A percentile compares a stretch with the other conserved stretches of the same genome.
Evolutionary conservation across 2,888 invertebrate genomes (phyloP).

Genomic region (Ceraclea dissimilis): DNA sequence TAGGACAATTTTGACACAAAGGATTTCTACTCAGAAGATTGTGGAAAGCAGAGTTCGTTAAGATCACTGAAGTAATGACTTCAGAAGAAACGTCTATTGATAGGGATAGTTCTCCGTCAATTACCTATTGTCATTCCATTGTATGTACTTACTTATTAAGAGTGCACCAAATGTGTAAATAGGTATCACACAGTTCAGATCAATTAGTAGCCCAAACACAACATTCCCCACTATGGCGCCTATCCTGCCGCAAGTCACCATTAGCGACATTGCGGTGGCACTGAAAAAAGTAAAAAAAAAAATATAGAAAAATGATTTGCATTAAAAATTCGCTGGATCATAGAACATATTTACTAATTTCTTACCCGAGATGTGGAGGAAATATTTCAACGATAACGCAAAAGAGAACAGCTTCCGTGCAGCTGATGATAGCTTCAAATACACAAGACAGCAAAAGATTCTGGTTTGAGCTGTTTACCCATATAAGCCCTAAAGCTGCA

Average conservation of each 20-base stretch:
- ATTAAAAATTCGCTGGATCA: too few relatives aligned
- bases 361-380: constrained; percentile 49
- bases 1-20: too few relatives aligned
- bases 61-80: too few relatives aligned
- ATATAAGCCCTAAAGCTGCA: constrained; percentile 47
- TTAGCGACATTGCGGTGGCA: constrained; percentile 52
- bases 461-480: constrained; percentile 47
- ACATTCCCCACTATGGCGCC: constrained; percentile 55
- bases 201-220: constrained; percentile 50
- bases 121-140: too few relatives aligned
- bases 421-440: constrained; percentile 53
- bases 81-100: too few relatives aligned
- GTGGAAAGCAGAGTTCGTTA: too few relatives aligned
- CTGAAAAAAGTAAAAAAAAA: constrained; percentile 32
- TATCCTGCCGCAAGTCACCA: constrained; percentile 51
- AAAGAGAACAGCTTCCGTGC: constrained; percentile 53
- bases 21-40: too few relatives aligned
- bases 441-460: constrained; percentile 50
- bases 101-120: too few relatives aligned
- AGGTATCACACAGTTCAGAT: constrained; percentile 49
- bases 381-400: constrained; percentile 55
- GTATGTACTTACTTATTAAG: constrained; percentile 51
- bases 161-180: constrained; percentile 52
- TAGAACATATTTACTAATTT: too few relatives aligned
- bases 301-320: too few relatives aligned